A percentile compares a stretch with the other conserved stretches of the same genome.
These are phyloP conservation scores for Chroicocephalus ridibundus DNA, from an alignment of 2,113 vertebrate species.

Conservation along the genomic window DNA sequence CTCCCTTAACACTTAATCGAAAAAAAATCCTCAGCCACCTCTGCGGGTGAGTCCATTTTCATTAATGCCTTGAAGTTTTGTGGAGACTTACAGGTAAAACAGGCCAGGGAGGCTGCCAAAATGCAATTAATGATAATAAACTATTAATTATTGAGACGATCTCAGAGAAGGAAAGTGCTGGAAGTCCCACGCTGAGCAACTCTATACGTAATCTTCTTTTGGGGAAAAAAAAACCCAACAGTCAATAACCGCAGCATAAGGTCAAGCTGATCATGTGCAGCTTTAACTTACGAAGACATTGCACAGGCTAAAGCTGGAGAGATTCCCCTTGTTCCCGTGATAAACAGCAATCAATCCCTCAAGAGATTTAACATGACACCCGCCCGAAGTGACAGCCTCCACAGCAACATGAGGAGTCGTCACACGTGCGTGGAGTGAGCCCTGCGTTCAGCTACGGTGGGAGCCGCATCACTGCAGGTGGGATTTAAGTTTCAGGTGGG, in stretches of 20 bases:
- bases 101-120: background rate
- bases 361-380: background rate
- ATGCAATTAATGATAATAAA: background rate
- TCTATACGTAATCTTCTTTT: background rate
- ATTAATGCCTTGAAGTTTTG: background rate
- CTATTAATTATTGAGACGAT: background rate
- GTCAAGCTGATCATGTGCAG: slow-evolving; percentile 35
- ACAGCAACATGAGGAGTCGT: background rate
- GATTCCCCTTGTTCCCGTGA: background rate
- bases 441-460: background rate
- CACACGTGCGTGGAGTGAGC: background rate
- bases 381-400: background rate
- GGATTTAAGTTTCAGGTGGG: background rate
- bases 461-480: no score
- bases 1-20: background rate
- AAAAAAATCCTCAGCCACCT: background rate
- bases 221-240: background rate
- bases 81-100: background rate
- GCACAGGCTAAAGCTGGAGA: background rate
- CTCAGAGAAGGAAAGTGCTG: background rate
- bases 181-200: background rate
- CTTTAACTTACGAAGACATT: background rate
- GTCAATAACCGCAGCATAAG: background rate
- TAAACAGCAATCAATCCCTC: background rate
- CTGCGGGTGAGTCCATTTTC: background rate